A percentile compares a stretch with the other conserved stretches of the same genome.
These are phyloP conservation scores for Troides oblongomaculatus DNA, from an alignment of 2,888 invertebrate genomes.

Conservation along the genomic window DNA sequence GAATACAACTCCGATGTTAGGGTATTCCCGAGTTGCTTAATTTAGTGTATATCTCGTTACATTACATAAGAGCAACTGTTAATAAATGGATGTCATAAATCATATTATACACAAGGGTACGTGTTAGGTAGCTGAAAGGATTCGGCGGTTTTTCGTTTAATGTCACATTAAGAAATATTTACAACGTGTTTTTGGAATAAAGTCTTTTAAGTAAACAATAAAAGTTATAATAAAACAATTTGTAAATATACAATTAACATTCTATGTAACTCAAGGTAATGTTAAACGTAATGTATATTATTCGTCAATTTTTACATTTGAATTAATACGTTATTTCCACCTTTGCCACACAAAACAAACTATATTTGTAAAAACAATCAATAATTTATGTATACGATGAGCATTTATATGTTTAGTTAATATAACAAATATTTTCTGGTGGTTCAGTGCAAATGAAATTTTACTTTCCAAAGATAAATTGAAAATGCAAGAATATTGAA, in stretches of 20 bases:
- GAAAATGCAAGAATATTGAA: too few species aligned
- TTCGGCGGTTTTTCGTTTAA: background rate
- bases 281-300: too few species aligned
- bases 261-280: too few species aligned
- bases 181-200: background rate
- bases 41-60: slow-evolving; percentile 13
- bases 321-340: too few species aligned
- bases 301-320: too few species aligned
- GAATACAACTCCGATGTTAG: background rate
- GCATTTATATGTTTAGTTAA: too few species aligned
- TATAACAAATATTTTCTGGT: too few species aligned
- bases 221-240: background rate
- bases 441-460: too few species aligned
- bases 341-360: too few species aligned
- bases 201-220: background rate
- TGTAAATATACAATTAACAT: background rate
- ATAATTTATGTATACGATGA: too few species aligned
- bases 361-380: too few species aligned
- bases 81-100: slow-evolving; percentile 14
- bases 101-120: slow-evolving; percentile 7
- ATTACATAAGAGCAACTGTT: slow-evolving; percentile 9
- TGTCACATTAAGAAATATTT: background rate
- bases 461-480: too few species aligned
- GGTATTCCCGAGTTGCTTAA: slow-evolving; percentile 13
- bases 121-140: background rate